These are phyloP conservation scores for Mungos mungo DNA, from an alignment of 2,113 vertebrate genomes.

Conservation along the genomic window DNA sequence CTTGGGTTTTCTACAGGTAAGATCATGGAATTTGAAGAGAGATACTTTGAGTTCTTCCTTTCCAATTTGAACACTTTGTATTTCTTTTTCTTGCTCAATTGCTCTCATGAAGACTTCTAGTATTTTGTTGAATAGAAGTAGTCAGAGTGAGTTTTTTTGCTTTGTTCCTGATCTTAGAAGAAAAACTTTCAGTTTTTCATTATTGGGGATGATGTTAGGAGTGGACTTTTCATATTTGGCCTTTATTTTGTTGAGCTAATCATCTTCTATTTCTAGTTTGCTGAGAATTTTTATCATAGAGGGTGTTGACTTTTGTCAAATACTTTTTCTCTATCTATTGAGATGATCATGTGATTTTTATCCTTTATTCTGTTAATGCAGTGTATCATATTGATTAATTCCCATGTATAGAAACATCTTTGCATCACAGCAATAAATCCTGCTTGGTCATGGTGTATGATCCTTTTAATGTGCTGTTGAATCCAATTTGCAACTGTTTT, in stretches of 20 bases:
- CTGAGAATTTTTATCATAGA: neutral
- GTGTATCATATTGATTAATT: neutral
- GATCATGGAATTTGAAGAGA: neutral
- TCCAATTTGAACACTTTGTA: neutral
- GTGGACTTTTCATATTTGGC: neutral
- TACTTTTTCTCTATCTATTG: neutral
- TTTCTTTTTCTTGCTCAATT: neutral
- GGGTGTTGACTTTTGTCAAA: neutral
- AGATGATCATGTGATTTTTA: neutral
- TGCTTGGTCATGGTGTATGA: neutral
- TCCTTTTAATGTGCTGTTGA: neutral
- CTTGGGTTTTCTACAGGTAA: neutral
- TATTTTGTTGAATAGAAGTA: neutral
- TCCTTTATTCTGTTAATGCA: neutral
- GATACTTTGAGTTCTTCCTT: neutral
- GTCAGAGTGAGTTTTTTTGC: neutral
- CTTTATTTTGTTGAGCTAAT: neutral
- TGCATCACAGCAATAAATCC: neutral
- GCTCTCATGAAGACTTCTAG: neutral
- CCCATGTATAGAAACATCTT: neutral
- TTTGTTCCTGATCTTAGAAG: neutral
- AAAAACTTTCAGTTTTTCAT: neutral
- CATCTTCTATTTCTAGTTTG: neutral
- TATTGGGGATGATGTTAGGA: neutral
- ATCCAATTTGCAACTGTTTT: neutral